Conservation (phyloP, 2,113 vertebrate genomes). For the Grus americana region DNA sequence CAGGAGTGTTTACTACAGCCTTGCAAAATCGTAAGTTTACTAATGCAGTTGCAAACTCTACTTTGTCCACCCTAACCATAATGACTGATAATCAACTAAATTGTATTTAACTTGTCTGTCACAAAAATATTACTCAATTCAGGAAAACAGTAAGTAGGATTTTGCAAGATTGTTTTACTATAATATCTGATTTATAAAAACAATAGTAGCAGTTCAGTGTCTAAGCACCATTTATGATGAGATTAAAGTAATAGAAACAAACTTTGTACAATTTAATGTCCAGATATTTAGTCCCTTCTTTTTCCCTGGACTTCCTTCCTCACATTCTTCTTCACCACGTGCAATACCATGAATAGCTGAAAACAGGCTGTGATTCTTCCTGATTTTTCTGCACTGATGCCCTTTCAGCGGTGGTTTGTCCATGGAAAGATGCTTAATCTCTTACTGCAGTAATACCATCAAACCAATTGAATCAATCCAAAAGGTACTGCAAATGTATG, state of each 20-base stretch:
- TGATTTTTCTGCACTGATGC: not conserved
- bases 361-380: not conserved
- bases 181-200: constrained; percentile 50
- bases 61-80: constrained; percentile 22
- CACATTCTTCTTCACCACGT: not conserved
- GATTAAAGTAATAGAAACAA: constrained; percentile 24
- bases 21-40: constrained; percentile 61
- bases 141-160: constrained; percentile 23
- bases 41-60: constrained; percentile 18
- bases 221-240: constrained; percentile 8
- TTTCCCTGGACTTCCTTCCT: not conserved
- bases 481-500: not conserved
- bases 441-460: not conserved
- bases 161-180: constrained; percentile 68
- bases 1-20: constrained; percentile 64
- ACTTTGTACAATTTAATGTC: not conserved
- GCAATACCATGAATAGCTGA: not conserved
- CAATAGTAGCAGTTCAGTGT: not conserved
- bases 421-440: constrained; percentile 63
- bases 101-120: not conserved
- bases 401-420: not conserved
- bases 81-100: constrained; percentile 38
- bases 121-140: constrained; percentile 3
- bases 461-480: not conserved
- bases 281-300: constrained; percentile 5